These are phyloP conservation scores for Eptatretus burgeri DNA, from an alignment of 2,113 vertebrate species.

Conservation along the genomic window DNA sequence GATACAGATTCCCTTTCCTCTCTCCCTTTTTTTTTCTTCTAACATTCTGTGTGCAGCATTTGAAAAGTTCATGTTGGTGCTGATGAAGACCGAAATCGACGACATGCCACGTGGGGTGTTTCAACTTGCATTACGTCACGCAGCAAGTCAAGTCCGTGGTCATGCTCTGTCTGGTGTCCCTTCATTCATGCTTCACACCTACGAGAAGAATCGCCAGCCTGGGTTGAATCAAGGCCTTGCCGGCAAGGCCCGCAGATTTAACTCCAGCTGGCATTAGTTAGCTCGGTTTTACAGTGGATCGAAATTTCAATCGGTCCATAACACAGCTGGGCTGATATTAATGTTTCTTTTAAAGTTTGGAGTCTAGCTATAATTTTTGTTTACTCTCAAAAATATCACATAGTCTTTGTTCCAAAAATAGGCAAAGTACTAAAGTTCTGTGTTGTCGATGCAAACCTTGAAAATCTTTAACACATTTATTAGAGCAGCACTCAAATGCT, in stretches of 20 bases:
- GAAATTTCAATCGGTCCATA: background rate
- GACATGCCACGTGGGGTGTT: constrained; percentile 70
- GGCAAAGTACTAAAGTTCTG: too few relatives aligned
- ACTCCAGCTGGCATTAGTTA: background rate
- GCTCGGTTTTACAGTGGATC: background rate
- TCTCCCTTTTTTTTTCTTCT: too few relatives aligned
- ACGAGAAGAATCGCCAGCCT: constrained; percentile 76
- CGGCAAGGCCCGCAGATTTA: constrained; percentile 19
- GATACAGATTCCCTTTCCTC: too few relatives aligned
- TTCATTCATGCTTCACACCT: constrained; percentile 50
- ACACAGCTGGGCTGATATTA: background rate
- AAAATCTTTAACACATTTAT: too few relatives aligned
- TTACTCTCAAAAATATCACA: too few relatives aligned
- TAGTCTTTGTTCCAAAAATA: too few relatives aligned
- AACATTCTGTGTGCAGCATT: too few relatives aligned
- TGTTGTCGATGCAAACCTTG: too few relatives aligned
- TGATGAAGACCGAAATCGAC: constrained; percentile 61
- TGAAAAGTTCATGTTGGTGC: constrained; percentile 36
- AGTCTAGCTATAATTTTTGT: too few relatives aligned
- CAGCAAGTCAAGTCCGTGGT: constrained; percentile 27
- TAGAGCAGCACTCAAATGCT: too few relatives aligned
- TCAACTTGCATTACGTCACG: constrained; percentile 40
- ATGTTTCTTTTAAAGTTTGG: too few relatives aligned
- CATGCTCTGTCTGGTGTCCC: constrained; percentile 49
- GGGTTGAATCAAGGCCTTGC: constrained; percentile 67